Base-by-base conservation (phyloP, 2,888 invertebrate genomes). In the Mystacides longicornis region DNA sequence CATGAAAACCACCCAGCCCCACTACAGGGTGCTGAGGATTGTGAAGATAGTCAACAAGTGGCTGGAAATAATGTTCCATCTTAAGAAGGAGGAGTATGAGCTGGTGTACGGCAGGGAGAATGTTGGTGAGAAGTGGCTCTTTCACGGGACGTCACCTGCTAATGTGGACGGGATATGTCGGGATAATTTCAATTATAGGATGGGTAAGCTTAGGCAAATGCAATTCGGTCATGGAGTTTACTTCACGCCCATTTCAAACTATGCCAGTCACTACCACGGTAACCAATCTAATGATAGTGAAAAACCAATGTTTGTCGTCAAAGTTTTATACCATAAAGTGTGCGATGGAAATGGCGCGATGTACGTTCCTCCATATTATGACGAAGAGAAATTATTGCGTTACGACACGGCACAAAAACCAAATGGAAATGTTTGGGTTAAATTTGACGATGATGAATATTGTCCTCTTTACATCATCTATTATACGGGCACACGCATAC, bases 131-230 rank as follows among this genome's bases (percentile, higher is more conserved):
- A 23, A 48, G 11, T 52, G 60, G 11, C 49, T 66, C 21, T 68
- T 65, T 57, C 68, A 68, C 51, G 68, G 68, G 9, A 67, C 67
- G 4, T 56, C 51, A 37, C 42, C 19, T 16, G 14, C 19, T 3
- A 64, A 65, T 53, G 51, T 65, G 1, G 23, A 55, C 5, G 59
- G 52, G 11, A 68, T 68, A 42, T 65, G 64, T 47, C 45, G 42
- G 23, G 55, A 64, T 20, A 68, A 68, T 60, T 67, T 68, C 23
- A 60, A 68, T 58, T 68, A 66, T 65, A 62, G 67, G 33, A 54
- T 63, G 9, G 18, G 16, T 16, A 45, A 45, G 18, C 7, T 7
- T 31, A 21, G 16, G 3, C 9, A 45, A 3, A 21, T 11, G 21
- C 9, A 45, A 7, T 45, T 20, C 20, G 68, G 68, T 4, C 59